phyloP scores from a whole-genome alignment of 1,140 invertebrate species.

The Formica selysi region DNA sequence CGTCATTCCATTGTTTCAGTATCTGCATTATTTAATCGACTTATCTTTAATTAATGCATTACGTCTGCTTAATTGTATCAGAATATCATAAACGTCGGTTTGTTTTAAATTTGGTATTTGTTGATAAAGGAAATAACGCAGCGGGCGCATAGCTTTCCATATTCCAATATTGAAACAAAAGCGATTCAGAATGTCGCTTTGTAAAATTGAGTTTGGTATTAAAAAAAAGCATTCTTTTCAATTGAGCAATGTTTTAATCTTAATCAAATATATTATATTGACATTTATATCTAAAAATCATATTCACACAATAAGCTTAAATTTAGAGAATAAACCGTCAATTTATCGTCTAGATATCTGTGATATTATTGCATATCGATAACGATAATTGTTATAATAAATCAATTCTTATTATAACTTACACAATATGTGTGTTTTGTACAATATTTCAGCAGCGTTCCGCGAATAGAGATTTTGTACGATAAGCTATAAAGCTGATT shows the following conservation, averaged over 20 bases:
- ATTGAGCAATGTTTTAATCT: neutral
- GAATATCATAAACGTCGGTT: conserved; percentile 51
- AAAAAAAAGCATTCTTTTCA: neutral
- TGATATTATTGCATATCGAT: neutral
- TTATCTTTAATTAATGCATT: conserved; percentile 70
- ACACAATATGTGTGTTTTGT: too few relatives aligned
- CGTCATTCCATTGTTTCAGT: conserved; percentile 25
- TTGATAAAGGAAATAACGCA: conserved; percentile 16
- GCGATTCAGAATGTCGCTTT: conserved; percentile 53
- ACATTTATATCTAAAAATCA: neutral
- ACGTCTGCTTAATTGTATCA: conserved; percentile 63
- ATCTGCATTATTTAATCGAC: conserved; percentile 66
- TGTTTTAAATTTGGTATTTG: conserved; percentile 21
- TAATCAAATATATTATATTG: neutral
- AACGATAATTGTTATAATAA: too few relatives aligned
- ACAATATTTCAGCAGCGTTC: neutral
- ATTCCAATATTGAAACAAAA: conserved; percentile 42
- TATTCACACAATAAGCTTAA: neutral
- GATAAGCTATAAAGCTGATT: neutral
- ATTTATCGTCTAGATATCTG: neutral
- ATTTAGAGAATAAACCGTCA: neutral
- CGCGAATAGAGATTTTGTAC: conserved; percentile 11
- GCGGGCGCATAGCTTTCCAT: neutral
- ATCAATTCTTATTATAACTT: neutral
- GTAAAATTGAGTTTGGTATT: conserved; percentile 61